Conservation (phyloP, 2,888 invertebrate species). For the Oxystoma pomonae region DNA sequence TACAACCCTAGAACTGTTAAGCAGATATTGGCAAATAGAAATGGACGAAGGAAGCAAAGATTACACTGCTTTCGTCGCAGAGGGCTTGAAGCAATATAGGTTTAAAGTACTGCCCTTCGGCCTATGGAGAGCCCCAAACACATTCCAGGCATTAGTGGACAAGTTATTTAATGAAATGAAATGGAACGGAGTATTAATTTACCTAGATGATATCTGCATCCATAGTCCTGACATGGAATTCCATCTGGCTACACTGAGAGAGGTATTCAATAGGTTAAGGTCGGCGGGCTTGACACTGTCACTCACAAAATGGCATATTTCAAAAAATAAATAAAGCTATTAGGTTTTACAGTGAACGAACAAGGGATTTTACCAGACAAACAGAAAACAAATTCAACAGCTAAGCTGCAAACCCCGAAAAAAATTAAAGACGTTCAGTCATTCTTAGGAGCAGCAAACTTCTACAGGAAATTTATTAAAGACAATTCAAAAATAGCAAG, state of each 20-base stretch:
- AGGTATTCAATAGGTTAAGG: neutral
- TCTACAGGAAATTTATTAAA: neutral
- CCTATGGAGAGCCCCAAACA: slow-evolving; percentile 28
- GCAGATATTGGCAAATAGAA: neutral
- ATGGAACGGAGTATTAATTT: slow-evolving; percentile 13
- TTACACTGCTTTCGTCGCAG: neutral
- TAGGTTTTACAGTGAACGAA: neutral
- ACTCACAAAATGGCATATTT: neutral
- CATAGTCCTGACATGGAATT: neutral
- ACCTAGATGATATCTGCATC: slow-evolving; percentile 26
- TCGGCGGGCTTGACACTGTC: neutral
- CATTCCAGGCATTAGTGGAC: slow-evolving; percentile 26
- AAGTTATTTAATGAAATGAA: slow-evolving; percentile 18
- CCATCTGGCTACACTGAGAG: neutral
- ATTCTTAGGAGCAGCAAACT: neutral
- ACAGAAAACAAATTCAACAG: neutral
- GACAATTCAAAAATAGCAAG: neutral
- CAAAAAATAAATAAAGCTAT: neutral
- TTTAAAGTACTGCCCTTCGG: slow-evolving; percentile 31
- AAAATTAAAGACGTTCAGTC: neutral
- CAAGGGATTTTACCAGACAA: neutral
- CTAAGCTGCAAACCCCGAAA: neutral
- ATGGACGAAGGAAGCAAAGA: neutral
- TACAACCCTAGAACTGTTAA: neutral
- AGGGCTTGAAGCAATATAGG: slow-evolving; percentile 17